Evolutionary conservation across 1,140 invertebrate genomes (phyloP), one percentile per base, ranked within the genome.

Genomic region (Bombus fervidus): DNA sequence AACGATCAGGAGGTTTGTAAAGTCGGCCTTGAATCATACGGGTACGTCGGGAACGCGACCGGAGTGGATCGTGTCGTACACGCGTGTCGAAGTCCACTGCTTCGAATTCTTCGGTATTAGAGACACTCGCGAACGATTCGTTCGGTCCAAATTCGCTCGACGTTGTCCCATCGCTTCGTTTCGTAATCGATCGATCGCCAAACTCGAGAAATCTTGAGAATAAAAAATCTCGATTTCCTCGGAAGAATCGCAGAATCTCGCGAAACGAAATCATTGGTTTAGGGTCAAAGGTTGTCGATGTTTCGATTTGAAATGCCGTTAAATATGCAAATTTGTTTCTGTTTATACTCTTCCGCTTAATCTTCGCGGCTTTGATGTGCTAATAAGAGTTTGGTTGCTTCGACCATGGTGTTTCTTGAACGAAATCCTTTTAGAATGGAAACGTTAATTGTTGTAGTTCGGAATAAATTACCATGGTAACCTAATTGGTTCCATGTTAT

Each of bases 21-120:
- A 81, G 88, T 72, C 91, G 92, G 89, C 92, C 92, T 93, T 92
- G 93, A 84, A 43, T 68, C 78, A 53, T 69, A n/a, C 62, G 64
- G 12, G n/a, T 82, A 22, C 59, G 78, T 37, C 47, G 43, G 25
- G 83, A 86, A 85, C 83, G 85, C 77, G 85, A 84, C 74, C 43
- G 75, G 85, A 85, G 53, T 37, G 47, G 57, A 62, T 77, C 85
- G 81, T 73, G 81, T 84, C 28, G 59, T 86, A 34, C 73, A 74
- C 53, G 81, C 53, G 53, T 47, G 78, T 37, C 62, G 34, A 90
- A 80, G 83, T 47, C 77, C 79, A 75, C 76, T 18, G 75, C 76
- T 83, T 86, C 43, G 80, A 89, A 89, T 89, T 89, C 87, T 88
- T 83, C 37, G 87, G 73, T 83, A 71, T 83, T 88, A 86, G 83